Base-by-base conservation (phyloP, 1,140 invertebrate genomes). In the Drosophila pallidifrons region DNA sequence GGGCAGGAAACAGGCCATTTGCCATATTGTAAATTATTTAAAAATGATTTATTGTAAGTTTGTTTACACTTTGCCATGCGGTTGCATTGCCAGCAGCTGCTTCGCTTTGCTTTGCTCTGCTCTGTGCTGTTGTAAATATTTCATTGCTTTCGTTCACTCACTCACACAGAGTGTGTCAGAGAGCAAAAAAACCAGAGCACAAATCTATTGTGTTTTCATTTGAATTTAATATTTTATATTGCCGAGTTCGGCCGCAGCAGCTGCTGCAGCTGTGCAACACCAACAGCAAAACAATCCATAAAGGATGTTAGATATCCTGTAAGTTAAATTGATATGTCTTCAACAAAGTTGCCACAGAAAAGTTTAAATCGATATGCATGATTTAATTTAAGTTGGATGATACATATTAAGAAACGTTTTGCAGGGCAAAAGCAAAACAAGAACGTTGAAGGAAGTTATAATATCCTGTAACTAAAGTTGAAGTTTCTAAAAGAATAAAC, bases 41-140 rank as follows among this genome's bases (percentile, higher is more conserved):
- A 87, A 83, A 87, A 80, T 88, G 83, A 87, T 87, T 87, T 87
- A 87, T 87, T 79, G 75, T 82, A 87, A 87, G 82, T 75, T 76
- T 87, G 82, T 87, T 87, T 86, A 83, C 81, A 81, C 75, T 83
- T 87, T 81, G 71, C 67, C 67, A 76, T 87, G 83, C 73, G 83
- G 83, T 87, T 69, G 68, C 81, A 72, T 64, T 66, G 58, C 69
- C 66, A 75, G 71, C 81, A 85, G 79, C 63, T 75, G 74, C 35
- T 38, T 7, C 10, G 30, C 30, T 32, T 54, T 75, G 74, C 35
- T 38, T 2, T 38, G 30, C 30, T 30, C 4, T 30, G 79, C 63
- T 75, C 69, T 70, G 67, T 38, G 49, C 59, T 41, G 67, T 51
- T 70, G 58, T 70, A 46, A 70, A 70, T 70, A 70, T 70, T 70